Evolutionary conservation across 2,797 vertebrate species (phyloP), one percentile per base, ranked within the genome.

Genomic region (Decapterus maruadsi): DNA sequence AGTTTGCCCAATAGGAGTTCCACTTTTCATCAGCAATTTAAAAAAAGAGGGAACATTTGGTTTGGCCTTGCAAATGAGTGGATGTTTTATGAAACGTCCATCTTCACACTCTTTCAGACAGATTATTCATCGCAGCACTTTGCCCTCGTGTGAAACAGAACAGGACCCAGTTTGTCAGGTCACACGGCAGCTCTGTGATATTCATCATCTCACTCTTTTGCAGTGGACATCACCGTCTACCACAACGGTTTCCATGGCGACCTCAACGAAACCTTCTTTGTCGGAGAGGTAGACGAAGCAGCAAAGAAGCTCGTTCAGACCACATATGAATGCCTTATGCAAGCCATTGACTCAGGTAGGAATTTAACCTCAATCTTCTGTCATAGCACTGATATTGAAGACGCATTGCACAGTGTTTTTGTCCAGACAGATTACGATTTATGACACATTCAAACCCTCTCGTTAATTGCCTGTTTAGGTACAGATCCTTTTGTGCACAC

Each of bases 181-280:
- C 57, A 75, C 29, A 60, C 45, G 40, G 3, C 2, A 38, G 11
- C 51, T 58, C 71, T 86, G 45, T 80, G 45, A 38, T 29, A n/a
- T 63, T 64, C 20, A 1, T 60, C 29, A 4, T 75, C 60, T 62
- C 48, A 17, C n/a, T 3, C 22, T 66, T 42, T 74, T 81, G 17
- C 94, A 99, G 98, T 99, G 94, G 98, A 99, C 89, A 99, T 99
- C 91, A 99, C 98, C 0, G 96, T 99, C 78, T 99, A 98, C 90
- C 96, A 97, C 89, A 99, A 97, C 4, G 98, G 98, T 91, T 99
- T 98, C 92, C 98, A 99, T 2, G 98, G 98, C 12, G 98, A 99
- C 91, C 96, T 99, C 75, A 99, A 99, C 0, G 98, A 99, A 93
- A 99, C 98, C 0, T 99, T 99, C 92, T 99, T 95, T 60, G 94